Base-by-base conservation (phyloP, 2,113 vertebrate species). In the Engraulis encrasicolus region DNA sequence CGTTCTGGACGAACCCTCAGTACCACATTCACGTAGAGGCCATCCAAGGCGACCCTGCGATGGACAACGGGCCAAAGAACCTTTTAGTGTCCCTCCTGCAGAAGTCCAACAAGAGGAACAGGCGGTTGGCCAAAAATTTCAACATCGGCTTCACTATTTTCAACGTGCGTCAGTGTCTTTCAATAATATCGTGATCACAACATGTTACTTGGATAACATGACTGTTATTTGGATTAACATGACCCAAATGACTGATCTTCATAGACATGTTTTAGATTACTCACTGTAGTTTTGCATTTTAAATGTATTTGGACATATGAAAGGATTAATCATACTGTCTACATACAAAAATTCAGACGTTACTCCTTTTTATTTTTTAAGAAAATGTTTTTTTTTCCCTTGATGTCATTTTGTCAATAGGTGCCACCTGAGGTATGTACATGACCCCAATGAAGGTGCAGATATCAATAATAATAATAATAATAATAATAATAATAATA, bases 1-100 rank as follows among this genome's bases (percentile, higher is more conserved):
- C 71, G 12, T 92, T 91, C 48, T 91, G 92, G 92, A 93, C 81
- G 27, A 95, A 95, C 85, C 94, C 93, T 20, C 93, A 94, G 89
- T 95, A 86, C 85, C 88, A 87, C 11, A 15, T 95, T 45, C 89
- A 61, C 49, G 40, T 94, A 23, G 27, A 19, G 0, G 36, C 19
- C 27, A 80, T 0, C 49, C 52, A 18, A 45, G 78, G 1, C 37
- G 78, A 74, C 31, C 82, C 74, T 52, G 0, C 7, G 81, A 34
- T 34, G 14, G 17, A 78, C 0, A 36, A 71, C 0, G 80, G 54
- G 0, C 66, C 79, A 0, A 91, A 85, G 77, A 94, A 94, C 82
- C 88, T 90, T 2, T 38, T 94, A 48, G 81, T 95, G 52, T 93
- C 93, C 83, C 89, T 95, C 50, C 90, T 94, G 86, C 94, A 95